Conservation (phyloP, 1,140 invertebrate genomes). For the Dendrolimus punctatus region DNA sequence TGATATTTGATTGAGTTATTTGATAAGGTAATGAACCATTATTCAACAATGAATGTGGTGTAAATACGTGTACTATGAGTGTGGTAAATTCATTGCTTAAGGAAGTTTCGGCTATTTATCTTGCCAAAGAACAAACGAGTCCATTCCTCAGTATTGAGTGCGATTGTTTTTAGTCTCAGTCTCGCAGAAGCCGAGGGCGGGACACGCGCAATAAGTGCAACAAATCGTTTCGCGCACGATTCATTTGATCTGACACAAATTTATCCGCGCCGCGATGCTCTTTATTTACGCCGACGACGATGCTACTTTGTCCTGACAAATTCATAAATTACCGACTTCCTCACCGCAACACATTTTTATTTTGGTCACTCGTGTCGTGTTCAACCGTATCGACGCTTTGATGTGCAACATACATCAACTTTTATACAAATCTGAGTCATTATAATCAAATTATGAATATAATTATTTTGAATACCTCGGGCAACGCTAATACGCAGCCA, state of each 20-base stretch:
- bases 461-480: too few relatives aligned
- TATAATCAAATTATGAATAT: too few relatives aligned
- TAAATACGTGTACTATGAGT: too few relatives aligned
- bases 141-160: slow-evolving; percentile 19
- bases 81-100: too few relatives aligned
- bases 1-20: too few relatives aligned
- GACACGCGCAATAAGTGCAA: slow-evolving; percentile 49
- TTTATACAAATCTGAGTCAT: background rate
- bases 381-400: slow-evolving; percentile 58
- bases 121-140: slow-evolving; percentile 18
- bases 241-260: slow-evolving; percentile 71
- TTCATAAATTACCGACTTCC: slow-evolving; percentile 72
- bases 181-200: slow-evolving; percentile 19
- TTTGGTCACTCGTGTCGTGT: slow-evolving; percentile 52
- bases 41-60: too few relatives aligned
- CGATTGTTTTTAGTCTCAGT: slow-evolving; percentile 10
- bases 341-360: slow-evolving; percentile 52
- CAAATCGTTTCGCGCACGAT: slow-evolving; percentile 49
- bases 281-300: slow-evolving; percentile 64
- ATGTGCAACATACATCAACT: slow-evolving; percentile 32
- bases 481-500: too few relatives aligned
- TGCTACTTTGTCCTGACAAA: slow-evolving; percentile 69
- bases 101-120: slow-evolving; percentile 8
- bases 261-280: slow-evolving; percentile 57
- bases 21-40: too few relatives aligned